Conservation (phyloP, 2,113 vertebrate species). For the Perccottus glenii region DNA sequence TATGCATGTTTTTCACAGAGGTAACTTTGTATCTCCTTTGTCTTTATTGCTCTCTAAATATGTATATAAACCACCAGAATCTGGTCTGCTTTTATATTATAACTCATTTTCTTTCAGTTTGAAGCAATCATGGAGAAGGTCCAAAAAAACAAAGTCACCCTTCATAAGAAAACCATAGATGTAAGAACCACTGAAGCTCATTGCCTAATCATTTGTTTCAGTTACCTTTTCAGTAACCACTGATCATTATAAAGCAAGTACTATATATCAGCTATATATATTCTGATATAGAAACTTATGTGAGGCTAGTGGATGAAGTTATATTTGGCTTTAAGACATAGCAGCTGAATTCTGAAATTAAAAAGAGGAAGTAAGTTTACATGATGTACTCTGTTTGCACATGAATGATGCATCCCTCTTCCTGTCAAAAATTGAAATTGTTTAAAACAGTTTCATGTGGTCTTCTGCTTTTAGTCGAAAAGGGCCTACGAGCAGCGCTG, state of each 20-base stretch:
- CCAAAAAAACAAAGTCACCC: slow-evolving; percentile 90
- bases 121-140: slow-evolving; percentile 88
- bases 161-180: slow-evolving; percentile 92
- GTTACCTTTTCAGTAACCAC: not conserved
- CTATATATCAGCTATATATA: not conserved
- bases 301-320: too few relatives aligned
- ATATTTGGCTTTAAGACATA: not conserved
- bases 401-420: not conserved
- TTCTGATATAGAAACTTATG: not conserved
- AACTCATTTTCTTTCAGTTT: slow-evolving; percentile 75
- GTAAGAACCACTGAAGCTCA: slow-evolving; percentile 72
- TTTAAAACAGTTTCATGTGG: slow-evolving; percentile 22
- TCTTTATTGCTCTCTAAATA: too few relatives aligned
- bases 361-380: slow-evolving; percentile 44
- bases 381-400: slow-evolving; percentile 4
- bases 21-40: too few relatives aligned
- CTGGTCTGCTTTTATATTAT: not conserved
- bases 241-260: not conserved
- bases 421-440: slow-evolving; percentile 11
- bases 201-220: not conserved
- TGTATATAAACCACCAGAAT: not conserved
- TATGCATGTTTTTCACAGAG: too few relatives aligned
- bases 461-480: slow-evolving; percentile 82
- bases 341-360: not conserved
- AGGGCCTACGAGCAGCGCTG: slow-evolving; percentile 90